These are phyloP conservation scores for Augochlora pura DNA, from an alignment of 1,140 invertebrate genomes.

Conservation along the genomic window DNA sequence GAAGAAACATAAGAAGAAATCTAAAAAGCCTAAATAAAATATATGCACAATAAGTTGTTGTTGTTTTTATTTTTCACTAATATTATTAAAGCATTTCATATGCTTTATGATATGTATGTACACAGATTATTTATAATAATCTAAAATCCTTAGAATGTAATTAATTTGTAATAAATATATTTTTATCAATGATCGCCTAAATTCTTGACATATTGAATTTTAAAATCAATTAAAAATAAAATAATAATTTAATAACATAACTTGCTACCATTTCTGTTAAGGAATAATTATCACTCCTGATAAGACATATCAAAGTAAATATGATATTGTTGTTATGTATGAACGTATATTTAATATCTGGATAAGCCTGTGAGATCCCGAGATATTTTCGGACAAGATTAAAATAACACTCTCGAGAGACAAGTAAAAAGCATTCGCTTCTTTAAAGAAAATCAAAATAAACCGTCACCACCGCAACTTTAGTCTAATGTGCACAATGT, in stretches of 20 bases:
- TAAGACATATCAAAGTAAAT: neutral
- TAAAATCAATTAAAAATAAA: neutral
- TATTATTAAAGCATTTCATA: neutral
- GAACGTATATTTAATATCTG: neutral
- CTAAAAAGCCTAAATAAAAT: constrained; percentile 22
- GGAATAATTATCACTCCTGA: neutral
- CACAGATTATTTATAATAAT: neutral
- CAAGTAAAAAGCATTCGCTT: neutral
- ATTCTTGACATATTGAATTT: neutral
- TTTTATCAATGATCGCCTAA: neutral
- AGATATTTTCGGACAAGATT: neutral
- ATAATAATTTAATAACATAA: neutral
- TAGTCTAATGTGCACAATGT: neutral
- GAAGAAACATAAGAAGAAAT: constrained; percentile 50
- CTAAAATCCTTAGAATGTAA: neutral
- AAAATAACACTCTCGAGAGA: too few species aligned
- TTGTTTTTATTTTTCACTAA: neutral
- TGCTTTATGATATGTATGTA: neutral
- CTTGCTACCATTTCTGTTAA: too few species aligned
- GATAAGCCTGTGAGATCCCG: neutral
- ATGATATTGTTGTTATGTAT: neutral
- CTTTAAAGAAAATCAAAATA: neutral
- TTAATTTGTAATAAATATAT: constrained; percentile 33
- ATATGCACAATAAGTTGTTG: neutral
- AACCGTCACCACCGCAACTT: neutral